Percentiles rank a stretch among this genome's conserved stretches.
Evolutionary conservation across 2,888 invertebrate genomes (phyloP).

Genomic region (Philhelius pedissequus): DNA sequence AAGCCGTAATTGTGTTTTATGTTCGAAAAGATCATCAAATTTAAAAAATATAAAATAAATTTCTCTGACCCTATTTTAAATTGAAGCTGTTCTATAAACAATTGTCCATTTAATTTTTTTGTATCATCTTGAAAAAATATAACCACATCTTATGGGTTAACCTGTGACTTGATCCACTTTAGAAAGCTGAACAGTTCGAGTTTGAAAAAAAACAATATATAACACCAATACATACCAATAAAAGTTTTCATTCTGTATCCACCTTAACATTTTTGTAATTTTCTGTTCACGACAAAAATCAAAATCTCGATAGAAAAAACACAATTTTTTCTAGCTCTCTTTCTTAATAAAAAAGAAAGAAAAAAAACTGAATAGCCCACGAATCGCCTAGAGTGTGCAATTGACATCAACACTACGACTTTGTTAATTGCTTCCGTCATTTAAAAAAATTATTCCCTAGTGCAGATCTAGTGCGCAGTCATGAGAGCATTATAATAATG

Average conservation of each 20-base stretch:
- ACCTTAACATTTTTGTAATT: neutral
- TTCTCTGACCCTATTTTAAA: too few species aligned
- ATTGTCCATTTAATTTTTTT: too few species aligned
- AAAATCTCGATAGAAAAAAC: neutral
- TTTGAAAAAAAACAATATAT: too few species aligned
- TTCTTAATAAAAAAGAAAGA: neutral
- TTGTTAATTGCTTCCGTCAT: conserved; percentile 66
- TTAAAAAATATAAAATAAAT: too few species aligned
- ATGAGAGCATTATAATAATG: conserved; percentile 15
- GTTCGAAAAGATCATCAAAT: too few species aligned
- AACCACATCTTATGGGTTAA: too few species aligned
- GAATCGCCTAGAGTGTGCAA: conserved; percentile 46
- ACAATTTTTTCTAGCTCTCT: neutral
- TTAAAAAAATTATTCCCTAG: conserved; percentile 53
- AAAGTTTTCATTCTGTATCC: neutral
- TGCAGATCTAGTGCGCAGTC: conserved; percentile 23
- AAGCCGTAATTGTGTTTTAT: too few species aligned
- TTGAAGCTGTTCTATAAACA: too few species aligned
- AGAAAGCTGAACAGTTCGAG: too few species aligned
- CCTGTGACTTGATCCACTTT: too few species aligned
- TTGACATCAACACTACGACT: conserved; percentile 55
- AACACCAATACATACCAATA: neutral
- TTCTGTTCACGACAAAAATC: neutral
- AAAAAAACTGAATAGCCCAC: conserved; percentile 51
- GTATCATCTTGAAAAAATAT: too few species aligned